phyloP scores from a whole-genome alignment of 2,113 vertebrate species.

The Gorsachius goisagi region DNA sequence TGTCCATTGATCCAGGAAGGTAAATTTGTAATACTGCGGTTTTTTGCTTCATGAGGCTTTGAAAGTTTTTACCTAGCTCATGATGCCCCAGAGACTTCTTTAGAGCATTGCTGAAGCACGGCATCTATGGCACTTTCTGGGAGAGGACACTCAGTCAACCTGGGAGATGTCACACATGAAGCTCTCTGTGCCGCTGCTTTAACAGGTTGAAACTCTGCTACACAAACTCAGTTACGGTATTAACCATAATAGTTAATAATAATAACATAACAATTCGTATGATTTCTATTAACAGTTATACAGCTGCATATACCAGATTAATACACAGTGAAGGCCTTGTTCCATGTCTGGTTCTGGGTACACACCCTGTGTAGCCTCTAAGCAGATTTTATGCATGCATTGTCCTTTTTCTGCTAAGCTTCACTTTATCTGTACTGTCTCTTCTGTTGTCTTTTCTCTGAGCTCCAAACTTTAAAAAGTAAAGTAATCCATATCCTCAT shows the following conservation, averaged over 20 bases:
- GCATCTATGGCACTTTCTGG: background rate
- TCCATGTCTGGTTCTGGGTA: background rate
- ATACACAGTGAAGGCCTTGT: background rate
- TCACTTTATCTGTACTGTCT: background rate
- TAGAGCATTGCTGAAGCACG: background rate
- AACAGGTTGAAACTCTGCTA: background rate
- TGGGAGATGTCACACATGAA: background rate
- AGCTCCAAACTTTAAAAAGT: slow-evolving; percentile 18
- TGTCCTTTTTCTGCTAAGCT: background rate
- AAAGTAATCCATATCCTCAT: slow-evolving; percentile 27
- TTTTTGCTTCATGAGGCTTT: background rate
- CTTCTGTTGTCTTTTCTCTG: background rate
- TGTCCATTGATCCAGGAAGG: background rate
- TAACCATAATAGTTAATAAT: background rate
- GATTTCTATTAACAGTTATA: background rate
- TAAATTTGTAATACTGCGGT: background rate
- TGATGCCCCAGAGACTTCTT: background rate
- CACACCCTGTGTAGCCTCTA: background rate
- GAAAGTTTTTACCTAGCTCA: background rate
- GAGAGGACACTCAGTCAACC: background rate
- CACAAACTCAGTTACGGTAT: background rate
- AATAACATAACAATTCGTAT: background rate
- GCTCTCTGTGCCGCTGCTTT: background rate
- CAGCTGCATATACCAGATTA: background rate
- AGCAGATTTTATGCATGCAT: background rate